Conservation (phyloP, 2,797 vertebrate species). For the Paedocypris micromegethes region DNA sequence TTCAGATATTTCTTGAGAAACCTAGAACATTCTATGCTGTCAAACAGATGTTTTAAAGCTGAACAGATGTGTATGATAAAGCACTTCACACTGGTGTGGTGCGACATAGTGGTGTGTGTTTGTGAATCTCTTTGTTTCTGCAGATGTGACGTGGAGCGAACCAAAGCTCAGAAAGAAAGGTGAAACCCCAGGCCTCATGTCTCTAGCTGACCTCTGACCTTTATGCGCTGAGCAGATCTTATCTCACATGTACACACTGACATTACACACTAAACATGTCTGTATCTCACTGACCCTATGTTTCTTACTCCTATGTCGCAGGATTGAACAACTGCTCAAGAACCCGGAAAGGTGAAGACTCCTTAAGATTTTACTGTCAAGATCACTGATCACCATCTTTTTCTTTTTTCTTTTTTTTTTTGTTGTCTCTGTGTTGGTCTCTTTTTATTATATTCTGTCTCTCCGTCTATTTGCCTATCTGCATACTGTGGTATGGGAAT, state of each 20-base stretch:
- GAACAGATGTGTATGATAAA: no score
- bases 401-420: no score
- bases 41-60: background rate
- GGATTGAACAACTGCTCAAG: slow-evolving; percentile 59
- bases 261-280: no score
- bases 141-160: slow-evolving; percentile 88
- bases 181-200: slow-evolving; percentile 49
- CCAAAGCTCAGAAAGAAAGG: slow-evolving; percentile 82
- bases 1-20: no score
- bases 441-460: no score
- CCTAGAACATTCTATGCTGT: background rate
- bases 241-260: background rate
- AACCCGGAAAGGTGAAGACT: slow-evolving; percentile 62
- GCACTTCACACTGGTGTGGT: background rate
- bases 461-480: no score
- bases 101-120: background rate
- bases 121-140: slow-evolving; percentile 16
- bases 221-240: slow-evolving; percentile 5
- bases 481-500: no score
- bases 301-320: slow-evolving; percentile 42
- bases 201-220: slow-evolving; percentile 26
- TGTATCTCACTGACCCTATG: background rate
- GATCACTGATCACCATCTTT: no score
- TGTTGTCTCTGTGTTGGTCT: no score
- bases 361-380: background rate